Base-by-base conservation (phyloP, 2,797 vertebrate species). In the Argyrosomus regius region DNA sequence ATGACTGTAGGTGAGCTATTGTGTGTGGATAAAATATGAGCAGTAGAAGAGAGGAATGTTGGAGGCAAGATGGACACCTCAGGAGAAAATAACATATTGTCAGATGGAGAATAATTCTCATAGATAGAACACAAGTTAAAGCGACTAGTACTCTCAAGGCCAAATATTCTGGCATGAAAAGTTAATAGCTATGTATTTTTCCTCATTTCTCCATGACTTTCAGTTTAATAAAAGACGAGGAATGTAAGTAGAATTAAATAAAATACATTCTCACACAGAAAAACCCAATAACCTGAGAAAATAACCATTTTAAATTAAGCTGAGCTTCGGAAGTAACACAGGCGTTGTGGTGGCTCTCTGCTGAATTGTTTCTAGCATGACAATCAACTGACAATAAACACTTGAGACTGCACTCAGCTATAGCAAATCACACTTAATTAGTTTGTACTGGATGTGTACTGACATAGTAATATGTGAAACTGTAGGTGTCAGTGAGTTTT, bases 291-390 rank as follows among this genome's bases (percentile, higher is more conserved):
- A 89, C 84, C 69, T 77, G 72, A 76, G 53, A 87, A 88, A 90
- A 90, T 76, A 86, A 87, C 56, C 39, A 65, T 80, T 87, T 92
- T 81, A 82, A 90, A 93, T 93, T 89, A 88, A 79, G 75, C 12
- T 28, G 68, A 41, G 66, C 12, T 56, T 84, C 26, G 57, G 75
- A 75, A 63, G 76, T 77, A 76, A 74, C 62, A 14, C 35, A 52
- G 63, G 59, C 81, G 54, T 53, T 72, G 54, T 20, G 50, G 48
- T 46, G 54, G 41, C 67, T 82, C 77, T 85, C 81, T 17, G 26
- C 28, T 76, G 69, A 81, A 68, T 83, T 9, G 7, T 82, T 75
- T 69, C 57, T 28, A 18, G 66, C 41, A 78, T 80, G 83, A 82
- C 87, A 87, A 87, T 85, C 65, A 87, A 84, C 65, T 63, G 74